These are phyloP conservation scores for Araneus ventricosus DNA, from an alignment of 1,140 invertebrate species.

Conservation along the genomic window DNA sequence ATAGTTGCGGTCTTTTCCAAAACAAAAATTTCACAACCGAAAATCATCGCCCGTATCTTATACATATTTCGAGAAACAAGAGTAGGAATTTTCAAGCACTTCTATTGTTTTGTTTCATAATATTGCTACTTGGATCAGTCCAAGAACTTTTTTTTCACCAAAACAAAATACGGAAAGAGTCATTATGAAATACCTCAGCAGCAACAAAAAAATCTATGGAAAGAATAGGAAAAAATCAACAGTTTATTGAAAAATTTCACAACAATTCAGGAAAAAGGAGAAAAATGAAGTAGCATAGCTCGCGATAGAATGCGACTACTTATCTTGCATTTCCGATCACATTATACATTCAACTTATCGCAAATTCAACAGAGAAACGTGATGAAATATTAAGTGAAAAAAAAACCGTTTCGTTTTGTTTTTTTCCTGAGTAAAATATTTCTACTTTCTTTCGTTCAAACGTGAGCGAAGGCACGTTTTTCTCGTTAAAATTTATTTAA, in stretches of 20 bases:
- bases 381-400: slow-evolving; percentile 48
- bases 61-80: background rate
- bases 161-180: background rate
- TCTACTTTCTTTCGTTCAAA: slow-evolving; percentile 48
- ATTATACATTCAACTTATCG: slow-evolving; percentile 64
- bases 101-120: background rate
- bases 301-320: slow-evolving; percentile 8
- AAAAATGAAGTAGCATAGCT: background rate
- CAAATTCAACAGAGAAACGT: slow-evolving; percentile 50
- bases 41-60: background rate
- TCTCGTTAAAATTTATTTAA: slow-evolving; percentile 71
- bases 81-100: background rate
- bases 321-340: slow-evolving; percentile 60
- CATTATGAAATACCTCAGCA: background rate
- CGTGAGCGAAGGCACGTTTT: slow-evolving; percentile 57
- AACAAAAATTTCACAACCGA: too few species aligned
- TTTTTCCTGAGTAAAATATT: slow-evolving; percentile 59
- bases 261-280: slow-evolving; percentile 24
- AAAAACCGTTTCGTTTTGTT: background rate
- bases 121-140: background rate
- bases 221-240: background rate
- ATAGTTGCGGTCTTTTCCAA: too few species aligned
- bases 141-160: background rate
- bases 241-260: slow-evolving; percentile 45
- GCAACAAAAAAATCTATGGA: background rate